Evolutionary conservation across 1,140 invertebrate species (phyloP).

Genomic region (Meloidogyne floridensis): DNA sequence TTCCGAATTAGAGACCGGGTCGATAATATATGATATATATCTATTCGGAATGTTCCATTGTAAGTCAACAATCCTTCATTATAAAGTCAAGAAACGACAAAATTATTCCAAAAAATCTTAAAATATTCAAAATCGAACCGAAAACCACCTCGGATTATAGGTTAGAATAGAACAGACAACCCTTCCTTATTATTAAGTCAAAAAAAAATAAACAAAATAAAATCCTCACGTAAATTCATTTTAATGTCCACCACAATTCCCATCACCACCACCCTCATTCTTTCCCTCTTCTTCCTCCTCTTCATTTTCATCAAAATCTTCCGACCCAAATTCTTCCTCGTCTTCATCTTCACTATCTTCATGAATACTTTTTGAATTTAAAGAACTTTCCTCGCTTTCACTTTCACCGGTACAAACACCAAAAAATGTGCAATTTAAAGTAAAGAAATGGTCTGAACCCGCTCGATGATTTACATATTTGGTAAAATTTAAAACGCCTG

Average conservation of each 20-base stretch:
- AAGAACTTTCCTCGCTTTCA: slow-evolving; percentile 30
- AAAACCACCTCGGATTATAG: too few relatives aligned
- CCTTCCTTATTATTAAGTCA: too few relatives aligned
- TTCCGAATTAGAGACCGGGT: too few relatives aligned
- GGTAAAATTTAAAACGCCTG: slow-evolving; percentile 52
- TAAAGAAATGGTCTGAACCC: slow-evolving; percentile 39
- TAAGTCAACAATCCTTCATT: too few relatives aligned
- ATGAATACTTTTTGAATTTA: slow-evolving; percentile 15
- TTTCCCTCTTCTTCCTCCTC: slow-evolving; percentile 13
- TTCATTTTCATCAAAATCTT: slow-evolving; percentile 11
- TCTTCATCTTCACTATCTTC: slow-evolving; percentile 16
- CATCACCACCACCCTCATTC: not conserved
- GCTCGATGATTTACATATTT: slow-evolving; percentile 49
- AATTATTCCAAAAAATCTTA: too few relatives aligned
- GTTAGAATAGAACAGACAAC: too few relatives aligned
- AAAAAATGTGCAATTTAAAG: slow-evolving; percentile 46
- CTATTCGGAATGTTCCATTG: too few relatives aligned
- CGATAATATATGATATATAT: too few relatives aligned
- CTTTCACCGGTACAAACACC: slow-evolving; percentile 40
- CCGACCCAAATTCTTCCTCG: slow-evolving; percentile 1
- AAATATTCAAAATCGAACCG: too few relatives aligned
- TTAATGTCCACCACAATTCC: not conserved
- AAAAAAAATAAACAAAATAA: too few relatives aligned
- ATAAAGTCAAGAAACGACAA: too few relatives aligned
- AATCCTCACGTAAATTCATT: too few relatives aligned